These are phyloP conservation scores for Gonioctena quinquepunctata DNA, from an alignment of 1,140 invertebrate genomes.

Conservation along the genomic window DNA sequence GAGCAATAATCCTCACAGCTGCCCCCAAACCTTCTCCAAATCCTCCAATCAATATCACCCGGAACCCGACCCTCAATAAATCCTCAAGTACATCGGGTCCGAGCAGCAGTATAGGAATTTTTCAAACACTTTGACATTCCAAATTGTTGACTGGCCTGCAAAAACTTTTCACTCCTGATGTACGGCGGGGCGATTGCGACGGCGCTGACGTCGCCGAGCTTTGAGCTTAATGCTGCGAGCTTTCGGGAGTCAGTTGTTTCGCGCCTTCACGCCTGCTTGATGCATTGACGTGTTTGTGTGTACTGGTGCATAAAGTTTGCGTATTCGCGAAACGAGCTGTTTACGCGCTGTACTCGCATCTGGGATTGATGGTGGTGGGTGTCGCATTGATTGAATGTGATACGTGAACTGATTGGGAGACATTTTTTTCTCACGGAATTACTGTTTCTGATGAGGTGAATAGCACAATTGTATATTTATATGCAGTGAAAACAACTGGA, in stretches of 20 bases:
- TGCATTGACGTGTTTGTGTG: no score
- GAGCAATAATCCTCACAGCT: neutral
- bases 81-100: constrained; percentile 14
- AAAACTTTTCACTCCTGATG: constrained; percentile 16
- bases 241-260: constrained; percentile 19
- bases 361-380: neutral
- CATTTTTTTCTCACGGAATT: neutral
- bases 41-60: constrained; percentile 8
- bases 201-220: constrained; percentile 14
- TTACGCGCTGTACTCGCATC: no score
- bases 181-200: constrained; percentile 2
- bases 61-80: constrained; percentile 14
- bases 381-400: neutral
- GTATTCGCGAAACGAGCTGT: neutral
- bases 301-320: neutral
- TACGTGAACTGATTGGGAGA: neutral
- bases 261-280: constrained; percentile 1
- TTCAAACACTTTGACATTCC: constrained; percentile 20
- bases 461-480: no score
- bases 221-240: constrained; percentile 13
- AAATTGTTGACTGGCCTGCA: constrained; percentile 17
- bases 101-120: constrained; percentile 14
- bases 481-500: no score
- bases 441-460: neutral
- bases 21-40: neutral